phyloP scores from a whole-genome alignment of 53 echinoderm and acorn worm genomes.

The Mesocentrotus franciscanus region DNA sequence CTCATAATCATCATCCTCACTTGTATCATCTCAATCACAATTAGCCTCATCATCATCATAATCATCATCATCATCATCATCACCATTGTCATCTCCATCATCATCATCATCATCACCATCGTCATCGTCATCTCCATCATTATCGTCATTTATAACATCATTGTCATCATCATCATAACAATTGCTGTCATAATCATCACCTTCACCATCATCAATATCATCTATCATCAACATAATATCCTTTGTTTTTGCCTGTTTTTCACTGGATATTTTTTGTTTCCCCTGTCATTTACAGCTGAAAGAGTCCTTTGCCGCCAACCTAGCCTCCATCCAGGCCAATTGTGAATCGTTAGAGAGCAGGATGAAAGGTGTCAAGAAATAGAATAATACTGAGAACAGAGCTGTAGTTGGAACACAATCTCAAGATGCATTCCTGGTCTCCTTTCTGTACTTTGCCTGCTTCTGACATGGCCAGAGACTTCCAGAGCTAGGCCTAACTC shows the following conservation, averaged over 20 bases:
- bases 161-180: not conserved
- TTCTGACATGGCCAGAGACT: too few species aligned
- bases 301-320: slow-evolving; percentile 90
- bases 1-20: not conserved
- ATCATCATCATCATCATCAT: slow-evolving; percentile 37
- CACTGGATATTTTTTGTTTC: not conserved
- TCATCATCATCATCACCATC: slow-evolving; percentile 46
- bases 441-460: too few species aligned
- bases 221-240: not conserved
- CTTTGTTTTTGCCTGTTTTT: not conserved
- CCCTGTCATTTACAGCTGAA: slow-evolving; percentile 76
- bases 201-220: not conserved
- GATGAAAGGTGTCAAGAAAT: slow-evolving; percentile 92
- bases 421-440: too few species aligned
- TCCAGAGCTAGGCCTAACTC: too few species aligned
- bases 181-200: too few species aligned
- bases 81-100: slow-evolving; percentile 33
- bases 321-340: slow-evolving; percentile 93
- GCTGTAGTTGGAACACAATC: not conserved
- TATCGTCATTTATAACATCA: too few species aligned
- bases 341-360: slow-evolving; percentile 90
- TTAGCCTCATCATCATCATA: not conserved
- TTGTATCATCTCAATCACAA: not conserved
- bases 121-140: slow-evolving; percentile 2
- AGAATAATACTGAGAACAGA: not conserved